phyloP scores from a whole-genome alignment of 1,140 invertebrate genomes.

The Sipha flava region DNA sequence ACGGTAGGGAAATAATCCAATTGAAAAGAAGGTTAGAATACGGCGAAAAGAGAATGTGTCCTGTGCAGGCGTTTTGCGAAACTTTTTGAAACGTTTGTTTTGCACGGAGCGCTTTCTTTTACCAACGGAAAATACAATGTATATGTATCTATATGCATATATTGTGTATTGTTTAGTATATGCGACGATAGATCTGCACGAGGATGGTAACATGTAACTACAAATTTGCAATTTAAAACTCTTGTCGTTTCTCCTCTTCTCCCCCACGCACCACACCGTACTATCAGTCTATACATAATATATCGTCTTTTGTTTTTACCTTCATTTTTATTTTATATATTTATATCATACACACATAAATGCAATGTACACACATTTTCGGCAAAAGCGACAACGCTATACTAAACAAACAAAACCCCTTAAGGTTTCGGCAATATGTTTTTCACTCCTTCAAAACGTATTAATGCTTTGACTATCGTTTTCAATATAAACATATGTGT shows the following conservation, averaged over 20 bases:
- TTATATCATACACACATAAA: background rate
- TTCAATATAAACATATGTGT: too few species aligned
- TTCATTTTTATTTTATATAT: background rate
- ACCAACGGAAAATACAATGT: background rate
- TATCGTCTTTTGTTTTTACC: too few species aligned
- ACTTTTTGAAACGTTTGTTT: background rate
- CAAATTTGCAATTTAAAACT: constrained; percentile 13
- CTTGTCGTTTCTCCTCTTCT: background rate
- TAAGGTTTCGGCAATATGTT: background rate
- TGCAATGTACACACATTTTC: background rate
- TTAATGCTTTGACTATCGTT: background rate
- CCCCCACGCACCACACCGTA: background rate
- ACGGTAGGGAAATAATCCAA: background rate
- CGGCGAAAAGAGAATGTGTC: background rate
- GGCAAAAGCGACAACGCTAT: too few species aligned
- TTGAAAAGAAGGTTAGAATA: background rate
- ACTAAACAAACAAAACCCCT: background rate
- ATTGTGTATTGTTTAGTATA: background rate
- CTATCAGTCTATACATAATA: too few species aligned
- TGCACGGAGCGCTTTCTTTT: background rate
- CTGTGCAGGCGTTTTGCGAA: background rate
- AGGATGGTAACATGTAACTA: background rate
- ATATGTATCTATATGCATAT: background rate
- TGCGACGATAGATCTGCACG: background rate
- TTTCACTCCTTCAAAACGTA: background rate